Conservation (phyloP, 2,888 invertebrate species). For the Volucella inanis region DNA sequence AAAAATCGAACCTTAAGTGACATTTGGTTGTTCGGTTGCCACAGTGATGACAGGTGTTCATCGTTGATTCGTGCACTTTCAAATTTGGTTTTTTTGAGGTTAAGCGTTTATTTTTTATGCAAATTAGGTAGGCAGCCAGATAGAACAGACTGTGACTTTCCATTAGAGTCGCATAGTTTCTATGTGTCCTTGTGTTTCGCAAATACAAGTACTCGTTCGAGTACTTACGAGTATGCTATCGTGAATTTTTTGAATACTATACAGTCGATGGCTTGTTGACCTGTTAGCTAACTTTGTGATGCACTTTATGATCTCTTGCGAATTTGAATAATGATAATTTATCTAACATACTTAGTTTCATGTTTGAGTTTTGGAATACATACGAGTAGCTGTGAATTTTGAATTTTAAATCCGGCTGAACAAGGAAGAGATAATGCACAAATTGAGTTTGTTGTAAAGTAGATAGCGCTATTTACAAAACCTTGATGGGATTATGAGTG, state of each 20-base stretch:
- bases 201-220: not conserved
- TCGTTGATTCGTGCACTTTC: constrained; percentile 1
- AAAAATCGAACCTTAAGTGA: not conserved
- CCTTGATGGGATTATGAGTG: too few relatives aligned
- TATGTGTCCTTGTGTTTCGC: not conserved
- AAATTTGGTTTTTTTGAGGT: not conserved
- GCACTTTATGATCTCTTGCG: not conserved
- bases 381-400: too few relatives aligned
- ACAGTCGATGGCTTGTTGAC: constrained; percentile 9
- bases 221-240: not conserved
- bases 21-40: not conserved
- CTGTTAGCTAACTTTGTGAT: constrained; percentile 6
- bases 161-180: not conserved
- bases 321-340: constrained; percentile 1
- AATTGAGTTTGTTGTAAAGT: too few relatives aligned
- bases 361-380: not conserved
- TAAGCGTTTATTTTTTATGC: constrained; percentile 7
- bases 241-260: not conserved
- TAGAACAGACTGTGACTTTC: not conserved
- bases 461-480: too few relatives aligned
- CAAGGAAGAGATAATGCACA: too few relatives aligned
- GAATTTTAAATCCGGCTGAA: too few relatives aligned
- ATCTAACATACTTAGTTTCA: not conserved
- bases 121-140: not conserved
- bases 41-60: not conserved